A percentile compares a stretch with the other conserved stretches of the same genome.
These are phyloP conservation scores for Umimayanthus kanabou DNA, from an alignment of 92 coral and sea anemone species.

Conservation along the genomic window DNA sequence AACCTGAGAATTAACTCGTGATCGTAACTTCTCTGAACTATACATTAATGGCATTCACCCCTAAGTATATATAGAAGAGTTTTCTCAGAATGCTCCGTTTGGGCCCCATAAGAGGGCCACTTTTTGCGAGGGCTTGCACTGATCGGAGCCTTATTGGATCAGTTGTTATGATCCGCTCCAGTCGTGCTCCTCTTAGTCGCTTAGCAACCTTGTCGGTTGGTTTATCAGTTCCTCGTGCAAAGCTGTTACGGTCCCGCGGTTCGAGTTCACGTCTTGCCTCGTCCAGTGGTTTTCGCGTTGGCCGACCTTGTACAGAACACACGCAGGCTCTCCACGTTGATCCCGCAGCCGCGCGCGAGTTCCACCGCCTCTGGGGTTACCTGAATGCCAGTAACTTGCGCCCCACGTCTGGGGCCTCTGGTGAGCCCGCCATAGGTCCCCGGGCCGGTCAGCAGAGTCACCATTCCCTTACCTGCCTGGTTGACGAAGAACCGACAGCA, in stretches of 20 bases:
- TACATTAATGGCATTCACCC: conserved; percentile 18
- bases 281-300: conserved; percentile 43
- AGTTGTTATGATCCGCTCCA: conserved; percentile 38
- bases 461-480: conserved; percentile 87
- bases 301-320: conserved; percentile 86
- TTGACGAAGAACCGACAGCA: conserved; percentile 90
- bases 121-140: conserved; percentile 42
- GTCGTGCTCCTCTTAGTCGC: conserved; percentile 46
- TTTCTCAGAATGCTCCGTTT: conserved; percentile 32
- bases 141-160: conserved; percentile 29
- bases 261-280: conserved; percentile 43
- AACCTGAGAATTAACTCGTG: conserved; percentile 23
- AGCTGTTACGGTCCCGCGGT: conserved; percentile 10
- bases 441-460: conserved; percentile 86
- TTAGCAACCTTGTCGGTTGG: neutral
- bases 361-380: conserved; percentile 93
- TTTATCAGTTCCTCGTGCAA: conserved; percentile 24
- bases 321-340: conserved; percentile 89
- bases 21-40: conserved; percentile 32
- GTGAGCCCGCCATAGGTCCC: conserved; percentile 62
- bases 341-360: conserved; percentile 87
- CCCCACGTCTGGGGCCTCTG: conserved; percentile 80
- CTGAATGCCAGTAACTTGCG: conserved; percentile 80
- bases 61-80: conserved; percentile 19
- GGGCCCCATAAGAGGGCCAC: conserved; percentile 31